These are phyloP conservation scores for Andrena dorsata DNA, from an alignment of 2,888 invertebrate genomes.

Conservation along the genomic window DNA sequence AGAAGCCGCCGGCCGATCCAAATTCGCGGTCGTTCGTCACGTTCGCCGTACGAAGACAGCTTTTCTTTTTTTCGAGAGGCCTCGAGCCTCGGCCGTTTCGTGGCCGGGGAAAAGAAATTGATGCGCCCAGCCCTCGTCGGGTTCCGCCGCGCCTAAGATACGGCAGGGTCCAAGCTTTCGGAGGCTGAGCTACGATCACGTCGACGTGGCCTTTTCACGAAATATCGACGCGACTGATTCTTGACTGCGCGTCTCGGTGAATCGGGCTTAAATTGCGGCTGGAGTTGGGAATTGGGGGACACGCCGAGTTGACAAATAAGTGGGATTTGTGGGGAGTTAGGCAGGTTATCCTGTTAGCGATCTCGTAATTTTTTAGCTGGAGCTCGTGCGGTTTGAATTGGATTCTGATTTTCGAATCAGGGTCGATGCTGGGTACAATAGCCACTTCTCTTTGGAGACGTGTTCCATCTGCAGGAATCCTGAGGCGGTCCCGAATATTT, in stretches of 20 bases:
- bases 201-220: constrained; percentile 27
- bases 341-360: no score
- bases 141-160: constrained; percentile 25
- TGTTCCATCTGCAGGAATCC: not conserved
- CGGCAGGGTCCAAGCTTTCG: constrained; percentile 12
- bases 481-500: not conserved
- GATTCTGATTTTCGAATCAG: no score
- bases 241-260: not conserved
- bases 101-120: constrained; percentile 33
- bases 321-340: constrained; percentile 9
- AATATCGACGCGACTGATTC: constrained; percentile 34
- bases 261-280: constrained; percentile 32
- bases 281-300: constrained; percentile 7
- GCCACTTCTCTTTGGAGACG: no score
- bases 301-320: constrained; percentile 1
- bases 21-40: constrained; percentile 55
- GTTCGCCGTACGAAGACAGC: constrained; percentile 18
- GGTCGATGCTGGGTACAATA: no score
- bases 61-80: constrained; percentile 30
- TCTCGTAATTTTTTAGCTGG: no score
- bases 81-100: constrained; percentile 14
- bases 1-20: constrained; percentile 18
- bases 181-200: constrained; percentile 47
- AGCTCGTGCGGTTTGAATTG: no score
- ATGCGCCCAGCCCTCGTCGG: constrained; percentile 1